Evolutionary conservation across 2,797 vertebrate genomes (phyloP).

Genomic region (Diplodus puntazzo): DNA sequence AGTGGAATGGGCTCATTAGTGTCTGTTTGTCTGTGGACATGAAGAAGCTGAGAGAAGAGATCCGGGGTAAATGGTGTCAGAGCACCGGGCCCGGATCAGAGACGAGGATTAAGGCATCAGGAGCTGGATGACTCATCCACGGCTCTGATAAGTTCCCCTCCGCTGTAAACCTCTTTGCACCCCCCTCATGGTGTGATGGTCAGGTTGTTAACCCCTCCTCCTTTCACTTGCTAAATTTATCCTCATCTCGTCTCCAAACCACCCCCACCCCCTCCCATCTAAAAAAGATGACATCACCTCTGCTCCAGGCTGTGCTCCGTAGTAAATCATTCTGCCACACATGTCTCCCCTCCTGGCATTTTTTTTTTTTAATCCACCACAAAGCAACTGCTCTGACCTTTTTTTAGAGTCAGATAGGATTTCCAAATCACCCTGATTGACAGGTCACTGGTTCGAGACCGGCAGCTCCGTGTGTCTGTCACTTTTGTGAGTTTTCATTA

Average conservation of each 20-base stretch:
- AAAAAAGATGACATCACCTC: slow-evolving; percentile 82
- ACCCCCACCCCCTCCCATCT: slow-evolving; percentile 7
- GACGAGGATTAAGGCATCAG: slow-evolving; percentile 71
- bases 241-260: slow-evolving; percentile 35
- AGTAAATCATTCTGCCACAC: slow-evolving; percentile 65
- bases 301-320: slow-evolving; percentile 53
- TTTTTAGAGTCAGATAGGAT: slow-evolving; percentile 12
- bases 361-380: slow-evolving; percentile 22
- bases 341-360: slow-evolving; percentile 33
- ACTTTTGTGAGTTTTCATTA: not conserved
- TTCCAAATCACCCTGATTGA: not conserved
- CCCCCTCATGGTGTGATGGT: slow-evolving; percentile 51
- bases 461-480: not conserved
- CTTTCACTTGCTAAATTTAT: slow-evolving; percentile 69
- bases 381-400: slow-evolving; percentile 11
- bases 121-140: slow-evolving; percentile 76
- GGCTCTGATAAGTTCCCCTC: slow-evolving; percentile 31
- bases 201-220: slow-evolving; percentile 58
- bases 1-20: not conserved
- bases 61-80: slow-evolving; percentile 27
- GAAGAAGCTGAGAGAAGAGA: not conserved
- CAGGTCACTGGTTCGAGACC: slow-evolving; percentile 8
- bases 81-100: slow-evolving; percentile 50
- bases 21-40: slow-evolving; percentile 15
- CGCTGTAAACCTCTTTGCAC: slow-evolving; percentile 68